A percentile compares a stretch with the other conserved stretches of the same genome.
phyloP scores from a whole-genome alignment of 2,113 vertebrate genomes.

The Mesitornis unicolor region DNA sequence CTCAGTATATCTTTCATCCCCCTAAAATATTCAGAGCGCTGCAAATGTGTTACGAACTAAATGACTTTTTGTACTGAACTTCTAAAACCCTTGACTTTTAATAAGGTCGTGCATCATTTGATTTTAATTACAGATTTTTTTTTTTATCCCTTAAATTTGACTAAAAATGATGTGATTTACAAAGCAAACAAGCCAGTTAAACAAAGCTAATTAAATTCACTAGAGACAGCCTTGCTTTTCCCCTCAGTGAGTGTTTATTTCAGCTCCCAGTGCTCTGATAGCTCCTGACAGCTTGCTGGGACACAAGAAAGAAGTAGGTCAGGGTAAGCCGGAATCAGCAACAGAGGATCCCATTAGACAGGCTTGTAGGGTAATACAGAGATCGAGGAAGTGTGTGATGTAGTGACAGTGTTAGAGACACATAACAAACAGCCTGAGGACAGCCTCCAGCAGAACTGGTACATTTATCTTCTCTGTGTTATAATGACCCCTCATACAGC shows the following conservation, averaged over 20 bases:
- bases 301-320: conserved; percentile 73
- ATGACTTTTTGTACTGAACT: conserved; percentile 17
- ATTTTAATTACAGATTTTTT: conserved; percentile 57
- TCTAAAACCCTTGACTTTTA: conserved; percentile 53
- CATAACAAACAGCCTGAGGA: conserved; percentile 69
- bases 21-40: neutral
- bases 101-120: conserved; percentile 33
- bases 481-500: conserved; percentile 39
- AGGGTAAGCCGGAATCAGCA: conserved; percentile 73
- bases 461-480: conserved; percentile 52
- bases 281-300: conserved; percentile 73
- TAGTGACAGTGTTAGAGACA: conserved; percentile 63
- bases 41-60: neutral
- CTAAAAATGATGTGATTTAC: conserved; percentile 62
- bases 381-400: conserved; percentile 58
- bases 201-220: conserved; percentile 70
- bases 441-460: conserved; percentile 60
- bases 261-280: conserved; percentile 71
- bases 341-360: conserved; percentile 73
- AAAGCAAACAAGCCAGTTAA: conserved; percentile 68
- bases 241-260: conserved; percentile 69
- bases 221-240: conserved; percentile 64
- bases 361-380: conserved; percentile 66
- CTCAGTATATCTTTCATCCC: neutral
- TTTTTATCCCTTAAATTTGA: conserved; percentile 59